Conservation (phyloP, 2,797 vertebrate species). For the Telmatherina bonti region DNA sequence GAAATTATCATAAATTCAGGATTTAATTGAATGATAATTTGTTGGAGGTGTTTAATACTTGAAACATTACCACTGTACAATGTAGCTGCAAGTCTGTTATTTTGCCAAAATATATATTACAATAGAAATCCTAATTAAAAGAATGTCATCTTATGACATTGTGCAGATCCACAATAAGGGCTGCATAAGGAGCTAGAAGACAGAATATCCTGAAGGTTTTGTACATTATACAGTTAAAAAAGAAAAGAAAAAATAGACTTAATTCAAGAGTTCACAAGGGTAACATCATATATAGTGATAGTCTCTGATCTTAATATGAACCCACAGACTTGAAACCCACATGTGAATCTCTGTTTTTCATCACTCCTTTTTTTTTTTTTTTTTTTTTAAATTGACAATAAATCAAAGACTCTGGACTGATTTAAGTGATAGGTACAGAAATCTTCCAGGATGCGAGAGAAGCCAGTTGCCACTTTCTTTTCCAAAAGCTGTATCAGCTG, state of each 20-base stretch:
- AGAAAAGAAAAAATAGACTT: slow-evolving; percentile 7
- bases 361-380: slow-evolving; percentile 16
- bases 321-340: slow-evolving; percentile 47
- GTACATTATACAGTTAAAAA: background rate
- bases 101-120: background rate
- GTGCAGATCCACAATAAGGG: background rate
- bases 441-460: slow-evolving; percentile 57
- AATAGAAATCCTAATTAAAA: background rate
- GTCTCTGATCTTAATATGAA: slow-evolving; percentile 39
- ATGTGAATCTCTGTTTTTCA: slow-evolving; percentile 49
- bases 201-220: slow-evolving; percentile 7
- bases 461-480: slow-evolving; percentile 44
- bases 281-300: slow-evolving; percentile 10
- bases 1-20: background rate
- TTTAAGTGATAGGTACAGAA: slow-evolving; percentile 52
- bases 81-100: background rate
- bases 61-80: background rate
- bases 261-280: slow-evolving; percentile 36
- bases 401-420: slow-evolving; percentile 45
- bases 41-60: background rate
- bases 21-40: background rate
- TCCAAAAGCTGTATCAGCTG: slow-evolving; percentile 55
- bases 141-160: background rate
- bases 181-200: background rate
- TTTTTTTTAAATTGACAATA: slow-evolving; percentile 30